These are phyloP conservation scores for Morelia viridis DNA, from an alignment of 2,797 vertebrate species.

Conservation along the genomic window DNA sequence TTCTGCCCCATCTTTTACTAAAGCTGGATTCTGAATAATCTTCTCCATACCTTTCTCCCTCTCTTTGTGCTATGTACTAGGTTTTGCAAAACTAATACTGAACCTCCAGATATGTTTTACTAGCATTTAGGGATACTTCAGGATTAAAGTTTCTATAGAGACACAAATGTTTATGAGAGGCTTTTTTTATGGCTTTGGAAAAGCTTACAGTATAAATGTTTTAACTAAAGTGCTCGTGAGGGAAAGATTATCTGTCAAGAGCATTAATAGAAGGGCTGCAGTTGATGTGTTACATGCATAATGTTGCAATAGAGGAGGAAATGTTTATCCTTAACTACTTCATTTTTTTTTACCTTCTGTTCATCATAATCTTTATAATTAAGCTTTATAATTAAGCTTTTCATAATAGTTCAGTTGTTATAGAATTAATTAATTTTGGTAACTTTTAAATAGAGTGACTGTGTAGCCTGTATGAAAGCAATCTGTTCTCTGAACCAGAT, in stretches of 20 bases:
- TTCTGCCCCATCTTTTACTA: neutral
- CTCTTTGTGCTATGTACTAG: neutral
- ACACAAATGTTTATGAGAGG: neutral
- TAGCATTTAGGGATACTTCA: fast-evolving
- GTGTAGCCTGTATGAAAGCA: neutral
- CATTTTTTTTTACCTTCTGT: neutral
- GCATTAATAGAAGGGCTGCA: neutral
- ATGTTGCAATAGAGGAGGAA: neutral
- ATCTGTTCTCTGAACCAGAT: neutral
- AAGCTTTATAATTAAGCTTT: conserved; percentile 1
- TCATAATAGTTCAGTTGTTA: conserved; percentile 1
- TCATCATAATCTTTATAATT: neutral
- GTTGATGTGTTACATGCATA: neutral
- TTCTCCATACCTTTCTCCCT: neutral
- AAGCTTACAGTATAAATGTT: conserved; percentile 1
- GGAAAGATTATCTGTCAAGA: conserved; percentile 8
- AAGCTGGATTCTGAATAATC: neutral
- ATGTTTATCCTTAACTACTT: neutral
- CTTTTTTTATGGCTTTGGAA: neutral
- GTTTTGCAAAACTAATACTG: neutral
- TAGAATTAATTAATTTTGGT: neutral
- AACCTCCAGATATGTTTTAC: neutral
- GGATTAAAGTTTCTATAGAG: conserved; percentile 2
- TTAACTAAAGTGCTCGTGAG: conserved; percentile 9
- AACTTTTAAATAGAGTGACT: neutral